A percentile compares a stretch with the other conserved stretches of the same genome.
phyloP scores from a whole-genome alignment of 2,888 invertebrate species.

The Cosmopolites sordidus region DNA sequence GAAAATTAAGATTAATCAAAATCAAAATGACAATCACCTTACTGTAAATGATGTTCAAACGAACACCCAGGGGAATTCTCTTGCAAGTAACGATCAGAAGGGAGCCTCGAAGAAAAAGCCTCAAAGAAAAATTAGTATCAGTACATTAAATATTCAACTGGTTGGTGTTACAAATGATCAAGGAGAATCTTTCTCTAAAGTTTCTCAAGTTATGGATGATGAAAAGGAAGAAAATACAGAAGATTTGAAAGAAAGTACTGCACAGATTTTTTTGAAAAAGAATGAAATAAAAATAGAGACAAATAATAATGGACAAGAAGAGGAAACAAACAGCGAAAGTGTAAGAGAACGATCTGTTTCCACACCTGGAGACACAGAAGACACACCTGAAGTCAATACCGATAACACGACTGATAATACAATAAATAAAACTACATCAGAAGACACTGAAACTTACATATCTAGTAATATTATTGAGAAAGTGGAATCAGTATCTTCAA shows the following conservation, averaged over 20 bases:
- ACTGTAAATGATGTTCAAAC: background rate
- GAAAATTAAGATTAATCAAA: background rate
- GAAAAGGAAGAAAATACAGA: background rate
- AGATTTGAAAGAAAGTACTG: constrained; percentile 18
- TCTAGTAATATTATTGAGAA: too few relatives aligned
- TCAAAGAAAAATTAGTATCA: constrained; percentile 29
- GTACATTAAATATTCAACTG: constrained; percentile 26
- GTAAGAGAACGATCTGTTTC: too few relatives aligned
- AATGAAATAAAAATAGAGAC: background rate
- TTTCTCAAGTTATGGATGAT: background rate
- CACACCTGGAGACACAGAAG: too few relatives aligned
- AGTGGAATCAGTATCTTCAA: too few relatives aligned
- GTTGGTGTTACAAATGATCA: background rate
- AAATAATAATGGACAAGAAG: background rate
- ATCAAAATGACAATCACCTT: background rate
- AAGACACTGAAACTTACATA: too few relatives aligned
- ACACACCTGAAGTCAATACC: too few relatives aligned
- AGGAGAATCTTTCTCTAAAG: background rate
- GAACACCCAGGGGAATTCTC: background rate
- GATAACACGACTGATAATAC: too few relatives aligned
- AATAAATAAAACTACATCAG: too few relatives aligned
- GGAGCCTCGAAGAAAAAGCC: constrained; percentile 8
- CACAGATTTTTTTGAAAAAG: constrained; percentile 16
- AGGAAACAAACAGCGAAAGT: too few relatives aligned
- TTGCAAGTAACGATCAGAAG: background rate